A percentile compares a stretch with the other conserved stretches of the same genome.
These are phyloP conservation scores for Exaiptasia diaphana DNA, from an alignment of 64 coral and sea anemone genomes.

Conservation along the genomic window DNA sequence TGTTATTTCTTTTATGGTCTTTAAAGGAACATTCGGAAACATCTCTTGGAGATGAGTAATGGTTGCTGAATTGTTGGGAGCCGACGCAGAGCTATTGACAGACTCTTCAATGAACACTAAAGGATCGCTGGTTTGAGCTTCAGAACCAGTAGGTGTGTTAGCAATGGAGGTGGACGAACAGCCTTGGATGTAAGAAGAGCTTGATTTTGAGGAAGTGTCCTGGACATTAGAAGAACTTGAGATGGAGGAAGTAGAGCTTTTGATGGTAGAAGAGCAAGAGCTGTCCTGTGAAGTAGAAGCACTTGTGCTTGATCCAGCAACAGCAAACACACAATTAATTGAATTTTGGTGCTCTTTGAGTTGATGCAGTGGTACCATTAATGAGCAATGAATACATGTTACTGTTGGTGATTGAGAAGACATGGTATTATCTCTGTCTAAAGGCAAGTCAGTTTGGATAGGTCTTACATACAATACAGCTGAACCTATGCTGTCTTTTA, in stretches of 20 bases:
- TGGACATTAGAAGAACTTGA: not conserved
- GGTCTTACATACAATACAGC: conserved; percentile 13
- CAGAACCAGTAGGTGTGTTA: no score
- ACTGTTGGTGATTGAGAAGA: not conserved
- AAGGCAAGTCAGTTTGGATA: conserved; percentile 16
- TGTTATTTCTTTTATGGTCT: no score
- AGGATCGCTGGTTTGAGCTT: no score
- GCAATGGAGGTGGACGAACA: no score
- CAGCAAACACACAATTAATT: not conserved
- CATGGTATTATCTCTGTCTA: not conserved
- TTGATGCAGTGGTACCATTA: not conserved
- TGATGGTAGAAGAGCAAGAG: not conserved
- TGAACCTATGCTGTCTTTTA: not conserved
- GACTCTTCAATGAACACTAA: no score
- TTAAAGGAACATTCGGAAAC: no score
- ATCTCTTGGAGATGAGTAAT: no score
- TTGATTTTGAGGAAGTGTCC: not conserved
- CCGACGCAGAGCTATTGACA: no score
- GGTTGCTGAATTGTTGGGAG: no score
- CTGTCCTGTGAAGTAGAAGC: not conserved
- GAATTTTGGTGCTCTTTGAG: not conserved
- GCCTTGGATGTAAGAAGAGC: not conserved
- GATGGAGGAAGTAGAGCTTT: not conserved
- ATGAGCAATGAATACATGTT: not conserved
- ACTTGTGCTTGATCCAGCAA: not conserved